Percentiles rank a stretch among this genome's conserved stretches.
phyloP scores from a whole-genome alignment of 2,797 vertebrate genomes.

The Urosaurus nigricauda region DNA sequence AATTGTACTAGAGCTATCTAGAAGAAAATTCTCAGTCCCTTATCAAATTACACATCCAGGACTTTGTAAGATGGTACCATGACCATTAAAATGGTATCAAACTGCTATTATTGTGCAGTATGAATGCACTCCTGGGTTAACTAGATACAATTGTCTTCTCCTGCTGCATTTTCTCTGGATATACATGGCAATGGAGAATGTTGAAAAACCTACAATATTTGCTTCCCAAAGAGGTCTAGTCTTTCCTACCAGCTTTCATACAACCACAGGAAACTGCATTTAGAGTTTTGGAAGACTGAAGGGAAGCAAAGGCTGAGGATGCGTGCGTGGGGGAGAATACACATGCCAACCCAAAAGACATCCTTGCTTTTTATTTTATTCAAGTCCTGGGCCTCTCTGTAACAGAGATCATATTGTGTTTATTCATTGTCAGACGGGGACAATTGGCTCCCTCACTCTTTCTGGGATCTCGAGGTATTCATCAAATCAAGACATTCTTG shows the following conservation, averaged over 20 bases:
- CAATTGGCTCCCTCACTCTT: conserved; percentile 35
- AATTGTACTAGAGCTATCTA: too few relatives aligned
- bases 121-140: background rate
- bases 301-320: background rate
- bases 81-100: too few relatives aligned
- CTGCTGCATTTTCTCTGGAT: background rate
- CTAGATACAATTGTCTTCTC: background rate
- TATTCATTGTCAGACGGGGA: conserved; percentile 39
- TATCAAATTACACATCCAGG: too few relatives aligned
- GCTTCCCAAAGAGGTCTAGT: background rate
- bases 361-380: conserved; percentile 27
- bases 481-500: conserved; percentile 47
- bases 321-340: background rate
- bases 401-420: conserved; percentile 50
- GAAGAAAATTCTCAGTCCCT: too few relatives aligned
- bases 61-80: too few relatives aligned
- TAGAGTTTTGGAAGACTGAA: background rate
- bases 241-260: background rate
- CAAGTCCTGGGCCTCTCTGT: conserved; percentile 19
- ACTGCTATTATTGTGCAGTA: too few relatives aligned
- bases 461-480: conserved; percentile 20
- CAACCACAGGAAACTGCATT: too few relatives aligned
- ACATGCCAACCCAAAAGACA: background rate
- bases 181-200: background rate
- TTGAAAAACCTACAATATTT: background rate